Base-by-base conservation (phyloP, 2,888 invertebrate genomes). In the Mylabris sibirica region DNA sequence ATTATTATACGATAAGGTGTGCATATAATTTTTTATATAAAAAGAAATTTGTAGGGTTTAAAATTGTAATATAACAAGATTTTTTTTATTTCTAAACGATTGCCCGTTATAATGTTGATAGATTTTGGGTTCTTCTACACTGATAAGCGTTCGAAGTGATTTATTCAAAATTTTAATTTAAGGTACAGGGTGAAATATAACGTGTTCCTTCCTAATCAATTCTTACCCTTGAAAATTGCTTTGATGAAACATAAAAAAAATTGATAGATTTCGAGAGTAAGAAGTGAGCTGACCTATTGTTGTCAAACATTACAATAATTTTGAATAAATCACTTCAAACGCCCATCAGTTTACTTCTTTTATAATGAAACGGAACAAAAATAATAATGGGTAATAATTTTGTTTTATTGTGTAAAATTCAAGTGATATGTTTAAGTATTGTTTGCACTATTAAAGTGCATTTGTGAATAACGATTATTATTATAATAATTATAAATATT, bases 401-500 rank as follows among this genome's bases (percentile, higher is more conserved):
- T 11, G 14, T 66, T 66, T 60, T 67, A 68, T 72, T 63, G 60
- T 70, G 66, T 74, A 68, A 60, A 76, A 76, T 79, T 81, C 79
- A 81, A 83, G 84, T 84, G 84, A 84, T 84, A 84, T 84, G 80
- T 80, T 82, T 83, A 81, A 84, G 83, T 83, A 83, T 84, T 84
- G 49, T 82, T 80, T 80, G 79, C 81, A 79, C 80, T 71, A 70
- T 73, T 53, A 66, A 68, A 72, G 81, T 80, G 81, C 81, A 79
- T 73, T 79, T 80, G 78, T 79, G 79, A 80, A 79, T 79, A 79
- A 53, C 49, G 22, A 53, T 9, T 53, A 53, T 53, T 53, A 53
- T 53, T 53, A 53, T 53, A 20, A 53, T 53, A 3, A 44, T 77
- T 77, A 78, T 79, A 74, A 60, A n/a, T 69, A 75, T 75, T 78